These are phyloP conservation scores for Venturia canescens DNA, from an alignment of 1,140 invertebrate species.

Conservation along the genomic window DNA sequence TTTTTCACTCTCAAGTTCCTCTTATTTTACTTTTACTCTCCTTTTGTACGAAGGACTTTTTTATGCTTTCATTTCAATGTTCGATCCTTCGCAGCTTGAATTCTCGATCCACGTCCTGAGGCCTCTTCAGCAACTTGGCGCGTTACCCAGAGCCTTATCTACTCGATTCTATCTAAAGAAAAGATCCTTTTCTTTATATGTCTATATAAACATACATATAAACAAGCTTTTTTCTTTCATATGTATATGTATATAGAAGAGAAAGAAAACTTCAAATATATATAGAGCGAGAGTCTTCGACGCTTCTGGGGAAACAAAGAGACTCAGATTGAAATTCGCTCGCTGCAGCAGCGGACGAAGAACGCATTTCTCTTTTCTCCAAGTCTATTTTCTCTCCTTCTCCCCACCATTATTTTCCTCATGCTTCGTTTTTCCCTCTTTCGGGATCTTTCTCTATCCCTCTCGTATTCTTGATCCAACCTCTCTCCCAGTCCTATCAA, in stretches of 20 bases:
- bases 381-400: constrained; percentile 1
- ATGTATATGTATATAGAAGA: too few species aligned
- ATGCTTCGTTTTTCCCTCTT: too few species aligned
- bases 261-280: too few species aligned
- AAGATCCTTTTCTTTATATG: background rate
- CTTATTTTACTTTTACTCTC: background rate
- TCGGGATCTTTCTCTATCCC: background rate
- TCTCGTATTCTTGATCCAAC: background rate
- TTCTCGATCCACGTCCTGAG: background rate
- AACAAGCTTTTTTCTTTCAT: too few species aligned
- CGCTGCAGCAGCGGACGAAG: constrained; percentile 9
- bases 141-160: background rate
- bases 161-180: background rate
- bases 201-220: background rate
- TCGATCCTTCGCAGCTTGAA: background rate
- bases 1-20: background rate
- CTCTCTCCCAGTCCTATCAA: constrained; percentile 53
- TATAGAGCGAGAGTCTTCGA: background rate
- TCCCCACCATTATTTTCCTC: background rate
- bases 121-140: background rate
- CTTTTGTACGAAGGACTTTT: background rate
- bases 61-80: constrained; percentile 18
- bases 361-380: constrained; percentile 17
- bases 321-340: constrained; percentile 31
- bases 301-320: constrained; percentile 18